Evolutionary conservation across 2,797 vertebrate genomes (phyloP).

Genomic region (Pseudochromis fuscus): DNA sequence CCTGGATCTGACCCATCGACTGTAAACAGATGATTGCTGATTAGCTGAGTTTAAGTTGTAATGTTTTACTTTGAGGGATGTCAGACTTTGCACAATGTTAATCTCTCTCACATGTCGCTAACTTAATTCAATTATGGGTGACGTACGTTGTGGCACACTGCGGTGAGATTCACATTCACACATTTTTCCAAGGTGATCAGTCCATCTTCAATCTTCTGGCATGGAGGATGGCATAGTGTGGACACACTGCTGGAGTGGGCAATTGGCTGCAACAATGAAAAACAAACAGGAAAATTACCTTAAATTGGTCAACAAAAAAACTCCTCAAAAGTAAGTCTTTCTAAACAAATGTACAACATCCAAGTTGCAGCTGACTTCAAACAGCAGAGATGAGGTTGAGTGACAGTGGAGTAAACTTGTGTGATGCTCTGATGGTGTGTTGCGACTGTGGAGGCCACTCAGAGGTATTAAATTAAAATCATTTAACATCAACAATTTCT

Average conservation of each 20-base stretch:
- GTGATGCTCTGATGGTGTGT: too few relatives aligned
- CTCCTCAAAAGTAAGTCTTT: background rate
- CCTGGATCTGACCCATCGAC: rapidly evolving
- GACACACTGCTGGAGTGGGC: rapidly evolving
- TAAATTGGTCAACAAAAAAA: too few relatives aligned
- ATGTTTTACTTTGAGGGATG: too few relatives aligned
- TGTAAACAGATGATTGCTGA: slow-evolving; percentile 12
- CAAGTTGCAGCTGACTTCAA: too few relatives aligned
- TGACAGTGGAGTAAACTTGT: too few relatives aligned
- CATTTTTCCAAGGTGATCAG: slow-evolving; percentile 50
- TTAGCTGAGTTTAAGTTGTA: too few relatives aligned
- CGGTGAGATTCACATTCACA: background rate
- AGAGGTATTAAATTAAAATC: too few relatives aligned
- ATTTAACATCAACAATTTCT: too few relatives aligned
- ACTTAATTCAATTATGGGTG: background rate
- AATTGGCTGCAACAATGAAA: slow-evolving; percentile 47
- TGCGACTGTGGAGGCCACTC: too few relatives aligned
- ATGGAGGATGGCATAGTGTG: background rate
- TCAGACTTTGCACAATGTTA: background rate
- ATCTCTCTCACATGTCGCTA: too few relatives aligned
- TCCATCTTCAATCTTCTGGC: slow-evolving; percentile 11
- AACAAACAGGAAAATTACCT: background rate
- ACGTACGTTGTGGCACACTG: slow-evolving; percentile 45
- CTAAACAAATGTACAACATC: too few relatives aligned
- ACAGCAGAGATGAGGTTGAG: too few relatives aligned